Evolutionary conservation across 2,797 vertebrate genomes (phyloP), one percentile per base, ranked within the genome.

Genomic region (Streptopelia turtur): DNA sequence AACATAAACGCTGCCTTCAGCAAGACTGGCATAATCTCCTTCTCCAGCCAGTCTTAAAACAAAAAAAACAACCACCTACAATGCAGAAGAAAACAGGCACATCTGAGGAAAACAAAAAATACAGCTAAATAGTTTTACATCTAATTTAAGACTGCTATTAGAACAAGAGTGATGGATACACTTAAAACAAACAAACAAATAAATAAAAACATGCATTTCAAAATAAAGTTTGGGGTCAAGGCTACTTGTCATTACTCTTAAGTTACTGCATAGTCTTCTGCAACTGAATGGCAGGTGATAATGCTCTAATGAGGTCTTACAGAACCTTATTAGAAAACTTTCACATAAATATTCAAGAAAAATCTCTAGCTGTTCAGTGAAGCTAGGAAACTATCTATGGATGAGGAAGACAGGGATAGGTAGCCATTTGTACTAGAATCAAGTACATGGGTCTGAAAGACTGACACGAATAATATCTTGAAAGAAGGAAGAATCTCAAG

Each of bases 281-380:
- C 30, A 93, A 65, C 27, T 63, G 39, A 83, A 77, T 14, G 30
- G 35, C 39, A 43, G 47, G 37, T 12, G 27, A 61, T 10, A 50
- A 5, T 4, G 24, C 47, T 21, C 3, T 49, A 61, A 45, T 0
- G 1, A 56, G 8, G 12, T 45, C 33, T 68, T 30, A 18, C 8
- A 70, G 84, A 77, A 30, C 7, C 10, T 72, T 49, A 52, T 27
- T 18, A 50, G 33, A 43, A 63, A 56, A 22, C 25, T 30, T 12
- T 20, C 63, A 79, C 9, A 71, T 16, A 71, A 49, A 59, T 59
- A 76, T 33, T 28, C 13, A 79, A 56, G 37, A 61, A 80, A 39
- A 87, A 66, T 24, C n/a, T 84, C 63, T 6, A 87, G 9, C 16
- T 75, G 20, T 45, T 55, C 9, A 31, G 4, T 0, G 23, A 45